These are phyloP conservation scores for Pycnonotus jocosus DNA, from an alignment of 2,113 vertebrate genomes.

Conservation along the genomic window DNA sequence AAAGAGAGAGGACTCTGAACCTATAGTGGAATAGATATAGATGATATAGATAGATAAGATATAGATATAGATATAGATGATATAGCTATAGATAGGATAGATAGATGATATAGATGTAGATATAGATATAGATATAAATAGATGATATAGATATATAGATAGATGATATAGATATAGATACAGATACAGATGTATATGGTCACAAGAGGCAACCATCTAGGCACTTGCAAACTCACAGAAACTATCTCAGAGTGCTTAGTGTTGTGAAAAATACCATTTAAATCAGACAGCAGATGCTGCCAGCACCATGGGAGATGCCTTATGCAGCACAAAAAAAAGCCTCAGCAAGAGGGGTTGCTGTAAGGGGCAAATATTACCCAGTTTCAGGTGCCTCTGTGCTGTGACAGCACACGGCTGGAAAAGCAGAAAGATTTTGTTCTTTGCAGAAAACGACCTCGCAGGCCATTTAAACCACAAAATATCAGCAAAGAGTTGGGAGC, in stretches of 20 bases:
- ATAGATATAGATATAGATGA: too few relatives aligned
- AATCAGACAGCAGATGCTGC: conserved; percentile 12
- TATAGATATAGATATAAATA: too few relatives aligned
- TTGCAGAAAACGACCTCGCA: not conserved
- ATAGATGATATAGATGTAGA: too few relatives aligned
- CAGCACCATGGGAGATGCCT: not conserved
- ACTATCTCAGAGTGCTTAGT: not conserved
- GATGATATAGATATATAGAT: too few relatives aligned
- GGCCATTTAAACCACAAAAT: not conserved
- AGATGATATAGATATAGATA: too few relatives aligned
- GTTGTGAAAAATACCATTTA: not conserved
- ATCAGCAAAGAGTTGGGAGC: conserved; percentile 1
- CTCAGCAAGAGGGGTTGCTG: not conserved
- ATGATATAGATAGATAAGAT: too few relatives aligned
- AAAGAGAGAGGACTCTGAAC: not conserved
- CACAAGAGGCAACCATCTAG: not conserved
- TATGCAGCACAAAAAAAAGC: not conserved
- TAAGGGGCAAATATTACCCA: not conserved
- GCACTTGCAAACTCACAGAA: not conserved
- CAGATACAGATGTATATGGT: too few relatives aligned
- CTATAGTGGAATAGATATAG: too few relatives aligned
- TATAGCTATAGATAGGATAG: too few relatives aligned
- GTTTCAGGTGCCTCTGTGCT: not conserved
- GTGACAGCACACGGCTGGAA: not conserved
- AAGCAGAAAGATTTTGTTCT: not conserved